Base-by-base conservation (phyloP, 2,113 vertebrate species). In the Amazona vittata region DNA sequence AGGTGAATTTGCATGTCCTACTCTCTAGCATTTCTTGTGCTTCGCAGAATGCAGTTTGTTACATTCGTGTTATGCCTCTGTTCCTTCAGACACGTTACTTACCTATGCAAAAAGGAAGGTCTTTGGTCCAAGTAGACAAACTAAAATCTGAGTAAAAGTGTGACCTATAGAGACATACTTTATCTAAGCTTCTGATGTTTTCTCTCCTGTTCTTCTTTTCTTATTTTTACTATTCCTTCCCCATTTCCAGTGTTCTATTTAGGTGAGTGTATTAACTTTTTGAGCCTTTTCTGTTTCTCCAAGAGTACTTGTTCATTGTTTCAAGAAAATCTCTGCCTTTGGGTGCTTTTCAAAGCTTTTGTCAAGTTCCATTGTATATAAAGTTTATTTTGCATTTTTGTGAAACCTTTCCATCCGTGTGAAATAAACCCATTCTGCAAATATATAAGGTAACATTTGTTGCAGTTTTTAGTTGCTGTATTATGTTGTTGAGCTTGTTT, bases 201-300 rank as follows among this genome's bases (percentile, higher is more conserved):
- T 97, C 94, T 98, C 76, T 98, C 96, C 96, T 98, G 84, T 97
- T 98, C 86, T 95, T 85, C 15, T 79, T 39, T 69, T 60, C 11
- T 91, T 5, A 7, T 43, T 94, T 96, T 94, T 90, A 89, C 94
- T 92, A 94, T 77, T 90, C 15, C 90, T 78, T 85, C n/a, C 91
- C 93, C 67, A 91, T 97, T 96, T 96, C 93, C 96, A 98, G 97
- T 98, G 94, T 98, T 98, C 97, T 98, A 97, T 98, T 98, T 98
- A 98, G 98, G 98, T 98, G 98, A 98, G 97, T 98, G 97, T 71
- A 96, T 94, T 47, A 93, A 96, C 95, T 96, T 97, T 83, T 97
- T 96, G 89, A 98, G 84, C 94, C 94, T 75, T 92, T 95, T 55
- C 59, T 97, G 67, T 73, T 94, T 47, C 67, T 83, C 74, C 41